phyloP scores from a whole-genome alignment of 2,113 vertebrate genomes.

The Pipra filicauda region DNA sequence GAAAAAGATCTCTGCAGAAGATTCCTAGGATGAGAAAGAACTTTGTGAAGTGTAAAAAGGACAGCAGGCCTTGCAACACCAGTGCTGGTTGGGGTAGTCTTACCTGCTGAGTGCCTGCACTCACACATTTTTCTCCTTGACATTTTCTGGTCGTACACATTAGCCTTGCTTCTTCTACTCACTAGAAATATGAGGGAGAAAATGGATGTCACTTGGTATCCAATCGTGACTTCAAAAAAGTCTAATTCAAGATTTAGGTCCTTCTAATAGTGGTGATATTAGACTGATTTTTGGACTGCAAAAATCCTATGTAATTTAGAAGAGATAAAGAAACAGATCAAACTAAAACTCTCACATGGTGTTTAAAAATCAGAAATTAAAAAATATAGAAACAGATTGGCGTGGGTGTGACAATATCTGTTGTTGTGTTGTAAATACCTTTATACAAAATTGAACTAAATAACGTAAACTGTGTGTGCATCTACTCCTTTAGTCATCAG shows the following conservation, averaged over 20 bases:
- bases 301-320: not conserved
- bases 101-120: not conserved
- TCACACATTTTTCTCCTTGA: not conserved
- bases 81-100: not conserved
- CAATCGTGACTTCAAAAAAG: not conserved
- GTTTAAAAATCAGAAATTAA: not conserved
- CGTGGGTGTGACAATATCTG: not conserved
- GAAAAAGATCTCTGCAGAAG: not conserved
- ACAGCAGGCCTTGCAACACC: not conserved
- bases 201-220: not conserved
- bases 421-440: not conserved
- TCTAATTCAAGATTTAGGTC: not conserved
- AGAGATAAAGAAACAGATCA: not conserved
- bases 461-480: not conserved
- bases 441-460: not conserved
- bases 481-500: not conserved
- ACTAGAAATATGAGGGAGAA: not conserved
- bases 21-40: not conserved
- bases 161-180: not conserved
- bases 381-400: not conserved
- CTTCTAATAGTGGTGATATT: not conserved
- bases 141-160: not conserved
- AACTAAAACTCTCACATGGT: not conserved
- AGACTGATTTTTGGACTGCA: not conserved
- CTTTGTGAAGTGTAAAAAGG: not conserved